phyloP scores from a whole-genome alignment of 2,888 invertebrate species.

The Agapostemon virescens region DNA sequence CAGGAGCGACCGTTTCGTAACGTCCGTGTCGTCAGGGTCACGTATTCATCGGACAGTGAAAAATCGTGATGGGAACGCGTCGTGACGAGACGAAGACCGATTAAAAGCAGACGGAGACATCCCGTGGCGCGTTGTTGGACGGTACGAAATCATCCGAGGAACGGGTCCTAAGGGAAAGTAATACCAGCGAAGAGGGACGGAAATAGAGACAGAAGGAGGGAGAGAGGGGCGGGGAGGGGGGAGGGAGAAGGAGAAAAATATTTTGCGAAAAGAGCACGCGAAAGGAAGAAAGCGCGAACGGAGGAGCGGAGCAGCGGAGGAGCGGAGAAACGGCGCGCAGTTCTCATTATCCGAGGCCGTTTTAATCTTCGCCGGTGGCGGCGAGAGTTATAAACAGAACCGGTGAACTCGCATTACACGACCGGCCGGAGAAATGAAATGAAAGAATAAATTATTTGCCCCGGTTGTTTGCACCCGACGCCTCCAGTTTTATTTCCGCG shows the following conservation, averaged over 20 bases:
- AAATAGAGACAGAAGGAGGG: slow-evolving; percentile 35
- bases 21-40: neutral
- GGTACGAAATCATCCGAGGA: slow-evolving; percentile 49
- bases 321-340: slow-evolving; percentile 62
- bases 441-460: slow-evolving; percentile 73
- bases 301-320: slow-evolving; percentile 26
- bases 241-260: neutral
- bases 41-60: neutral
- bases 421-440: slow-evolving; percentile 68
- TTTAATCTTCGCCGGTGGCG: slow-evolving; percentile 73
- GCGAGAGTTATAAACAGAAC: slow-evolving; percentile 69
- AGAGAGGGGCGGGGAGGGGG: neutral
- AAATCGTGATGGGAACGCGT: slow-evolving; percentile 1
- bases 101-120: slow-evolving; percentile 13
- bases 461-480: slow-evolving; percentile 52
- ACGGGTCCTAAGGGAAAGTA: slow-evolving; percentile 57
- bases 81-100: slow-evolving; percentile 14
- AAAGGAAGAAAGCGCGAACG: slow-evolving; percentile 38
- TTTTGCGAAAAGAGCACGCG: slow-evolving; percentile 26
- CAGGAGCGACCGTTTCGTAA: slow-evolving; percentile 3
- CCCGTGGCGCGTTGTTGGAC: slow-evolving; percentile 19
- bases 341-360: slow-evolving; percentile 74
- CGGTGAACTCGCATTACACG: slow-evolving; percentile 51
- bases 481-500: slow-evolving; percentile 50
- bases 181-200: slow-evolving; percentile 20